phyloP scores from a whole-genome alignment of 2,113 vertebrate genomes.

The Abramis brama region DNA sequence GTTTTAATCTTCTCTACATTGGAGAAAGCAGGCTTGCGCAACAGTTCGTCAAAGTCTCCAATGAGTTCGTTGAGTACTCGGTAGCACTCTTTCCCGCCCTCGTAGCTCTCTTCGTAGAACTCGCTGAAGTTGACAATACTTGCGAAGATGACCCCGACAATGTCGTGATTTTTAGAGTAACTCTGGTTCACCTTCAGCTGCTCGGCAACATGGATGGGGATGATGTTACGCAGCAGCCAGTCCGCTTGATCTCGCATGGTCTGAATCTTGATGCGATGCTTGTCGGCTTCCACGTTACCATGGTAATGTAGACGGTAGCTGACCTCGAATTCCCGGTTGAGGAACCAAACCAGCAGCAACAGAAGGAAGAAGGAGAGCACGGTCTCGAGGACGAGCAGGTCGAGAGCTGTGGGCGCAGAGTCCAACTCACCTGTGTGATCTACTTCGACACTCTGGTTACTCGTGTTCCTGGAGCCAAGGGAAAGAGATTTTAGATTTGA shows the following conservation, averaged over 20 bases:
- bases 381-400: slow-evolving; percentile 83
- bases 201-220: slow-evolving; percentile 95
- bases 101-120: slow-evolving; percentile 98
- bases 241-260: slow-evolving; percentile 95
- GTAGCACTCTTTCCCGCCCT: slow-evolving; percentile 98
- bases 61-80: slow-evolving; percentile 96
- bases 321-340: slow-evolving; percentile 97
- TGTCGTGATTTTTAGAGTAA: slow-evolving; percentile 98
- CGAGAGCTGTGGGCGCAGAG: slow-evolving; percentile 55
- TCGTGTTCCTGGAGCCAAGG: slow-evolving; percentile 60
- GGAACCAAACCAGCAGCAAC: slow-evolving; percentile 95
- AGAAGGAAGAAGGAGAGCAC: slow-evolving; percentile 88
- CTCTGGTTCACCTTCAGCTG: slow-evolving; percentile 97
- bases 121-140: slow-evolving; percentile 99
- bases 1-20: slow-evolving; percentile 99
- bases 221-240: slow-evolving; percentile 96
- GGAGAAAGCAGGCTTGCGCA: slow-evolving; percentile 84
- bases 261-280: slow-evolving; percentile 95
- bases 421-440: slow-evolving; percentile 28
- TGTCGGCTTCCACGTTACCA: slow-evolving; percentile 93
- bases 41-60: slow-evolving; percentile 94
- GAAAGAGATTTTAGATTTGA: background rate
- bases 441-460: slow-evolving; percentile 30
- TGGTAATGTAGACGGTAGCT: slow-evolving; percentile 98
- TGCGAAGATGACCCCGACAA: slow-evolving; percentile 93